Evolutionary conservation across 2,888 invertebrate genomes (phyloP).

Genomic region (Dione vanillae): DNA sequence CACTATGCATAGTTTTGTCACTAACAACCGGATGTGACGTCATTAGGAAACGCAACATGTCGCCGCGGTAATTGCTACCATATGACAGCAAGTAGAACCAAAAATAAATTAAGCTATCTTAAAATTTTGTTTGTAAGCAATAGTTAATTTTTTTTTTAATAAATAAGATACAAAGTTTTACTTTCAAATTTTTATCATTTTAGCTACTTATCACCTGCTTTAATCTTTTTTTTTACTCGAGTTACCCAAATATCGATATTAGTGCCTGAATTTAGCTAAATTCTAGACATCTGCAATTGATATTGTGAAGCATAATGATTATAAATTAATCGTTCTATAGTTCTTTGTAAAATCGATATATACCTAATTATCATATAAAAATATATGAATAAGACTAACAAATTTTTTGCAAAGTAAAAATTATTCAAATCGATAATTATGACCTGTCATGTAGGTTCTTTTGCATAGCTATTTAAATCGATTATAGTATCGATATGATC

Average conservation of each 20-base stretch:
- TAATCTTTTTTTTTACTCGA: too few species aligned
- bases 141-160: neutral
- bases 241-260: neutral
- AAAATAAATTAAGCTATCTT: slow-evolving; percentile 60
- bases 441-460: too few species aligned
- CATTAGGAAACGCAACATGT: slow-evolving; percentile 72
- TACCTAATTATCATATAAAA: too few species aligned
- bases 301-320: neutral
- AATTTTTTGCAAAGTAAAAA: too few species aligned
- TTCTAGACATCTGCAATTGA: neutral
- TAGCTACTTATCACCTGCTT: too few species aligned
- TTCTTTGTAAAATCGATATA: too few species aligned
- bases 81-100: slow-evolving; percentile 67
- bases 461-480: too few species aligned
- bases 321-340: too few species aligned
- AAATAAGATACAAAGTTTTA: too few species aligned
- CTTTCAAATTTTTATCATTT: too few species aligned
- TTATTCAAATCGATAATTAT: too few species aligned
- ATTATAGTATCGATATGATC: neutral
- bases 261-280: neutral
- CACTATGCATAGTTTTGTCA: neutral
- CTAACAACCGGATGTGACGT: slow-evolving; percentile 69
- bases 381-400: too few species aligned
- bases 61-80: slow-evolving; percentile 77
- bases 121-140: neutral